Evolutionary conservation across 2,797 vertebrate species (phyloP), one percentile per base, ranked within the genome.

Genomic region (Hafferia zeledoni): DNA sequence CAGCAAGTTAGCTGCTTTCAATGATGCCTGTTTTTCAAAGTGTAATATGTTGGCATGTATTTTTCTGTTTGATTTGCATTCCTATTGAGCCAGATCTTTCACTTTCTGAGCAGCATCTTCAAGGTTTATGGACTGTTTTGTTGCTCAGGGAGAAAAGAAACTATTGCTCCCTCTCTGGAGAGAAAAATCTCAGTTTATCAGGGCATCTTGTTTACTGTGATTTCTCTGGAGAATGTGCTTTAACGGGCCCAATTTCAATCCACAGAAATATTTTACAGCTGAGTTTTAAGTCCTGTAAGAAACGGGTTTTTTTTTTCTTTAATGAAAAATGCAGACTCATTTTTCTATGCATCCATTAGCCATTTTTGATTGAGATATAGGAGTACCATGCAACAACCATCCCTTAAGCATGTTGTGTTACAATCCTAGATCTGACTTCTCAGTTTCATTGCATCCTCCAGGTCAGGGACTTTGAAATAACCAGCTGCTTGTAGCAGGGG

Each of bases 41-140:
- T 52, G 41, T 37, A 61, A n/a, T 70, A 63, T 37, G 37, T 82
- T 94, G 92, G 74, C 70, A 49, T 87, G 44, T 71, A 60, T 95
- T 94, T 93, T 94, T 84, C 63, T 57, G 31, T 74, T 70, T 84
- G 44, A 90, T 95, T 93, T 95, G 71, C 86, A 47, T 80, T 91
- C 33, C 39, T 94, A 17, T 52, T 80, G 63, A 88, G 52, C 28
- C 41, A 93, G 47, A 81, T 46, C 57, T 39, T 64, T 55, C 37
- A n/a, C 27, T 94, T 90, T 80, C 76, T 85, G 53, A 87, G 49
- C 33, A 83, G 20, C 2, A 2, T 22, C 69, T 92, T 82, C 67
- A 76, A n/a, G 65, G 52, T 83, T 94, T 81, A 20, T 53, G 52
- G 23, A 28, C 67, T 90, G 5, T 59, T 86, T 72, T 81, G 47